Evolutionary conservation across 1,140 invertebrate genomes (phyloP).

Genomic region (Caerostris darwini): DNA sequence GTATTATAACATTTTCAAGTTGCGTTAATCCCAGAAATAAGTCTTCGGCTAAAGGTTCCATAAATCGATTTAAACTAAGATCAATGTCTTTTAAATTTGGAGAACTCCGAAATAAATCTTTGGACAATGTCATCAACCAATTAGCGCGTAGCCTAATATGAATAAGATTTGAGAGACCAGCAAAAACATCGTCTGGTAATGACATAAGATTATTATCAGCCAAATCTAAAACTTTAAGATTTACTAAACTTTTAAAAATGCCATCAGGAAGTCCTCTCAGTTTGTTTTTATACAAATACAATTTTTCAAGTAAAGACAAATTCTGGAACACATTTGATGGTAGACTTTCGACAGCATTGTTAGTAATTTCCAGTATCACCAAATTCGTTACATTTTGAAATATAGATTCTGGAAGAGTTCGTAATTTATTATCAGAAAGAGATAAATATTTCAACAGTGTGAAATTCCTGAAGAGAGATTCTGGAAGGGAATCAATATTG

Average conservation of each 20-base stretch:
- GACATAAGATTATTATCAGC: conserved; percentile 78
- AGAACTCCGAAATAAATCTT: conserved; percentile 76
- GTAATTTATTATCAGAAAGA: conserved; percentile 66
- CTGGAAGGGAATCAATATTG: conserved; percentile 56
- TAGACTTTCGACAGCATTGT: conserved; percentile 60
- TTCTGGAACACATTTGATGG: conserved; percentile 56
- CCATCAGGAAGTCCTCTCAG: conserved; percentile 47
- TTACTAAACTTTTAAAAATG: conserved; percentile 75
- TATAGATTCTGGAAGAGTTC: conserved; percentile 51
- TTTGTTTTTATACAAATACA: conserved; percentile 72
- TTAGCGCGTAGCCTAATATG: conserved; percentile 76
- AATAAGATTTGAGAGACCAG: conserved; percentile 70
- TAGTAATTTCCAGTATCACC: conserved; percentile 37
- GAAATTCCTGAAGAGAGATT: conserved; percentile 64
- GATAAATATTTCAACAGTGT: conserved; percentile 40
- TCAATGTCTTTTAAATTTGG: conserved; percentile 76
- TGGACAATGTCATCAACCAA: conserved; percentile 74
- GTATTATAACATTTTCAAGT: conserved; percentile 75
- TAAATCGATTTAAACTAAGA: conserved; percentile 78
- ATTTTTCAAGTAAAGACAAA: conserved; percentile 41
- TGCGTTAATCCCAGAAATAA: conserved; percentile 73
- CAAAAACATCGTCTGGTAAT: conserved; percentile 74
- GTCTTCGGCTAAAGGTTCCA: conserved; percentile 75
- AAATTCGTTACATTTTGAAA: conserved; percentile 54
- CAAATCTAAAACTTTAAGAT: conserved; percentile 79